Evolutionary conservation across 2,113 vertebrate species (phyloP).

Genomic region (Tachysurus fulvidraco): DNA sequence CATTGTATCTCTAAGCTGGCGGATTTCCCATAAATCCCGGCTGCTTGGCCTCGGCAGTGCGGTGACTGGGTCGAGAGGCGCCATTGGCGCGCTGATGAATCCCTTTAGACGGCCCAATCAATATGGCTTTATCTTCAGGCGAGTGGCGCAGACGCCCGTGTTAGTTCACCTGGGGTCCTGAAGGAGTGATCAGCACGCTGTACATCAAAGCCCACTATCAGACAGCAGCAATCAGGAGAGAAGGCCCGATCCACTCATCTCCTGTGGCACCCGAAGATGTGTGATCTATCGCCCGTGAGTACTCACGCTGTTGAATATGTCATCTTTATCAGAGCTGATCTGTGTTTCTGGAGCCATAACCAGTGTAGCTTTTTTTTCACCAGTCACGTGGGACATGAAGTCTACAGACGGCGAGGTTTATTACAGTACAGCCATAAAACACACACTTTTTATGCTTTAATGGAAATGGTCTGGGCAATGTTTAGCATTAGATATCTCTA

Average conservation of each 20-base stretch:
- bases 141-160: slow-evolving; percentile 70
- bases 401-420: slow-evolving; percentile 18
- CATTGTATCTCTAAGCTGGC: slow-evolving; percentile 79
- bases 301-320: slow-evolving; percentile 43
- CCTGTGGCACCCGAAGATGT: slow-evolving; percentile 47
- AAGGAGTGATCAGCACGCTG: slow-evolving; percentile 59
- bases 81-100: slow-evolving; percentile 91
- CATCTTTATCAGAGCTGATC: slow-evolving; percentile 55
- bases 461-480: neutral
- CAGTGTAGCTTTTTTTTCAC: slow-evolving; percentile 36
- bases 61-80: slow-evolving; percentile 54
- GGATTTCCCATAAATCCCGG: slow-evolving; percentile 85
- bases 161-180: slow-evolving; percentile 73
- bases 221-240: slow-evolving; percentile 52
- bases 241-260: slow-evolving; percentile 54
- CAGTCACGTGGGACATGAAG: slow-evolving; percentile 33
- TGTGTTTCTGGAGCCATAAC: slow-evolving; percentile 44
- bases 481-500: neutral
- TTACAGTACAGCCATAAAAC: slow-evolving; percentile 4
- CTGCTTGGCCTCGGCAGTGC: slow-evolving; percentile 74
- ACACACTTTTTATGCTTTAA: neutral
- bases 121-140: slow-evolving; percentile 84
- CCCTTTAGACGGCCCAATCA: slow-evolving; percentile 89
- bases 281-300: slow-evolving; percentile 49
- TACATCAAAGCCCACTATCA: slow-evolving; percentile 57